These are phyloP conservation scores for Leptoteleia sp. DNA, from an alignment of 1,140 invertebrate species.

Conservation along the genomic window DNA sequence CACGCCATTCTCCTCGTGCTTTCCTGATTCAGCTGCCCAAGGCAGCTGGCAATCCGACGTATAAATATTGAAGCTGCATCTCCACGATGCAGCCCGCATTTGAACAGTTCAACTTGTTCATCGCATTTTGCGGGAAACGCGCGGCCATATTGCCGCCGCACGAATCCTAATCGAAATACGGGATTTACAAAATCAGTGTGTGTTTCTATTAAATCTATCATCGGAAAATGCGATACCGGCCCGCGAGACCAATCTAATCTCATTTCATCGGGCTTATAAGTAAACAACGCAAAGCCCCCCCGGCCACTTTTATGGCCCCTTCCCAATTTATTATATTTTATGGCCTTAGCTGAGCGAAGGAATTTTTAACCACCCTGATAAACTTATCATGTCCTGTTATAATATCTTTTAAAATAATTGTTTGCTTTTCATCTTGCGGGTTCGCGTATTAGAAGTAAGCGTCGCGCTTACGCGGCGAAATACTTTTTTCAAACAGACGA, in stretches of 20 bases:
- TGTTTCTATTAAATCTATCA: slow-evolving; percentile 51
- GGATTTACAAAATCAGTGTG: slow-evolving; percentile 58
- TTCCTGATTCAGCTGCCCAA: slow-evolving; percentile 58
- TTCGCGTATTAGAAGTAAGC: no score
- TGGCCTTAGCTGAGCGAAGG: background rate
- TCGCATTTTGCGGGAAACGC: slow-evolving; percentile 31
- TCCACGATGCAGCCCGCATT: slow-evolving; percentile 69
- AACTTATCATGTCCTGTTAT: no score
- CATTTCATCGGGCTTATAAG: slow-evolving; percentile 20
- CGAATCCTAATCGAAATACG: slow-evolving; percentile 55
- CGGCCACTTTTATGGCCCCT: no score
- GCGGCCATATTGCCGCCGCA: slow-evolving; percentile 31
- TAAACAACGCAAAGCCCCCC: slow-evolving; percentile 31
- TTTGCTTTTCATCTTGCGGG: no score
- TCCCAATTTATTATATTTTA: slow-evolving; percentile 8
- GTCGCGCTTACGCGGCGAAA: no score
- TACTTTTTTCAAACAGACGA: no score
- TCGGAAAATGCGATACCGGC: slow-evolving; percentile 7
- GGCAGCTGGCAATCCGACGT: slow-evolving; percentile 75
- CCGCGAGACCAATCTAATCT: slow-evolving; percentile 22
- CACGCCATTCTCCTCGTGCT: slow-evolving; percentile 62
- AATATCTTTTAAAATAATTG: no score
- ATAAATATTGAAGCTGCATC: slow-evolving; percentile 77
- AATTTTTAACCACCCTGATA: no score
- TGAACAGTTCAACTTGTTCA: slow-evolving; percentile 60